Base-by-base conservation (phyloP, 2,113 vertebrate genomes). In the Apaloderma vittatum region DNA sequence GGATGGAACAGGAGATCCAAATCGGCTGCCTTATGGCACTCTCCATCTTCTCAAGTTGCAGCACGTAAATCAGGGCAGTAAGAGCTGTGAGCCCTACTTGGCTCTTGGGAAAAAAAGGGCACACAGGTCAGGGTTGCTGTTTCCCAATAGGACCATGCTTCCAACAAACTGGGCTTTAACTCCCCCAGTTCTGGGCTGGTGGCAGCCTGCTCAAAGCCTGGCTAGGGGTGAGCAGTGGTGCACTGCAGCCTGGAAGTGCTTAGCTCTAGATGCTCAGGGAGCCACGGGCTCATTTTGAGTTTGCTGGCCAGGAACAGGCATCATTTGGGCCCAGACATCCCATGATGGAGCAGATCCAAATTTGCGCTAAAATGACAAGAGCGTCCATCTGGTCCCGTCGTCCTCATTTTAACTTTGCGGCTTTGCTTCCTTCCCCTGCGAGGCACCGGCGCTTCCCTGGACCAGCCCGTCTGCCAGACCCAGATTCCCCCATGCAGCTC, bases 401-500 rank as follows among this genome's bases (percentile, higher is more conserved):
- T 66, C 55, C 24, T 72, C 4, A 0, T 29, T 86, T 88, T 61
- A 68, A 37, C 40, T 86, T 24, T 19, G 78, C 67, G 72, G 43
- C 65, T 91, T 94, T 91, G 59, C 48, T 34, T 94, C 22, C 29
- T 71, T 14, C 43, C 55, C 57, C 77, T 16, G 11, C 0, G 1
- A 54, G 37, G 51, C 27, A 45, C 8, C 62, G 68, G 76, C 3
- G 0, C 40, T 83, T 74, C 32, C 29, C 9, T 68, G 7, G n/a
- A 36, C n/a, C 82, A 30, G 45, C n/a, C 86, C 9, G 27, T 62
- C 27, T 7, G n/a, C 74, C 59, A 24, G 51, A 71, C 19, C 43
- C 83, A 19, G 2, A 34, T 17, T 52, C 32, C 70, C 29, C 51
- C 0, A 0, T 0, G 0, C 0, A 0, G 2, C 62, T 70, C 59